phyloP scores from a whole-genome alignment of 1,140 invertebrate genomes.

The Oryzaephilus surinamensis region DNA sequence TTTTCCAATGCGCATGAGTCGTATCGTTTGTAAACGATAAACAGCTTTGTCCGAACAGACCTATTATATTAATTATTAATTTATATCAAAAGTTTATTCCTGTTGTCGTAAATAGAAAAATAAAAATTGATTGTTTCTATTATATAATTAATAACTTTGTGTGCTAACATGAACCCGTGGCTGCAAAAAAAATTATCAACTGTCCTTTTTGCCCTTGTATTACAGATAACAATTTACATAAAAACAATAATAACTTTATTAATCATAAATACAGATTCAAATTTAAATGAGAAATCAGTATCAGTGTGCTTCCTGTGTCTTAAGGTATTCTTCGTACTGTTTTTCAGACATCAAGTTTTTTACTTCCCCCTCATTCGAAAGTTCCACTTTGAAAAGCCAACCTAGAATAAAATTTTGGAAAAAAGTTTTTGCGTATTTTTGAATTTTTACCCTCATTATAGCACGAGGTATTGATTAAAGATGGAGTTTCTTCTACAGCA shows the following conservation, averaged over 20 bases:
- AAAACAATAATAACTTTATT: not conserved
- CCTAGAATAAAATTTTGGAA: constrained; percentile 41
- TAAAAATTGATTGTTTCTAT: too few relatives aligned
- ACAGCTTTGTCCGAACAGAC: too few relatives aligned
- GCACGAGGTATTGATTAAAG: constrained; percentile 81
- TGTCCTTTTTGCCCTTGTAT: constrained; percentile 9
- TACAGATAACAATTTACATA: not conserved
- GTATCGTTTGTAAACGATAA: too few relatives aligned
- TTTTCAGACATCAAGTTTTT: constrained; percentile 77
- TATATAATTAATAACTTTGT: too few relatives aligned
- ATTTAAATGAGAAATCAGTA: not conserved
- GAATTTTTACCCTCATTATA: constrained; percentile 71
- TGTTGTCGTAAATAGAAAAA: too few relatives aligned
- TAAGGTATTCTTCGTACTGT: constrained; percentile 74
- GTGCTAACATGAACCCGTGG: too few relatives aligned
- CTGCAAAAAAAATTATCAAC: too few relatives aligned
- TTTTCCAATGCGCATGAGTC: too few relatives aligned
- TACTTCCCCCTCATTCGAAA: constrained; percentile 65
- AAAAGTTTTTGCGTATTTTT: not conserved
- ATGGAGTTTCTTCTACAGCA: constrained; percentile 71
- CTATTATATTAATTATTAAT: too few relatives aligned
- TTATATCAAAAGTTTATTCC: too few relatives aligned
- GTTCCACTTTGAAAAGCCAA: constrained; percentile 87
- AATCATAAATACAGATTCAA: constrained; percentile 2
- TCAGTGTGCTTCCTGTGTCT: constrained; percentile 44